Conservation (phyloP, 2,113 vertebrate genomes). For the Toxotes chatareus region DNA sequence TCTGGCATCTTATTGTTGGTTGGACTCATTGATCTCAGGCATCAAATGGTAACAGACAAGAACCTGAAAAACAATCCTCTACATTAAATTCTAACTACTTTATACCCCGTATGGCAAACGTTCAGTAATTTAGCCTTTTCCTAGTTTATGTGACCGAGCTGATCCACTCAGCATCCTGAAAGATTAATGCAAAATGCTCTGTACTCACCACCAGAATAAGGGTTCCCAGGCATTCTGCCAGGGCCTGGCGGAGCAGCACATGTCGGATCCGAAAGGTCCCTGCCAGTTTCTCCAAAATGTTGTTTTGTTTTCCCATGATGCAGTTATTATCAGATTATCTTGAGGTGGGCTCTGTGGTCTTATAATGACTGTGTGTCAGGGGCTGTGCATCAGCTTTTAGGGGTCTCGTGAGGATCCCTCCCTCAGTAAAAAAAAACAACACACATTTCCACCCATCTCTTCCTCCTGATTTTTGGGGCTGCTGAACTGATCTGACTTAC, state of each 20-base stretch:
- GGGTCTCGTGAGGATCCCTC: conserved; percentile 19
- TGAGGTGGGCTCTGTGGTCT: conserved; percentile 11
- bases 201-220: conserved; percentile 90
- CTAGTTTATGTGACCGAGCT: background rate
- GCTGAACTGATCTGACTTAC: background rate
- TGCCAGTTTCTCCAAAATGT: conserved; percentile 82
- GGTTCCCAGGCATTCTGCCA: conserved; percentile 90
- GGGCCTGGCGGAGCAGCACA: conserved; percentile 84
- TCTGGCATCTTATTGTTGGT: background rate
- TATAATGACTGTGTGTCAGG: background rate
- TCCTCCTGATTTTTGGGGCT: background rate
- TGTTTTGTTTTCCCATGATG: conserved; percentile 87
- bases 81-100: background rate
- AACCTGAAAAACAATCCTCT: background rate
- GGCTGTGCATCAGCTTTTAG: conserved; percentile 42
- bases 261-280: conserved; percentile 84
- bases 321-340: conserved; percentile 9
- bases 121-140: background rate
- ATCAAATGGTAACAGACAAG: background rate
- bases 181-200: conserved; percentile 3
- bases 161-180: conserved; percentile 14
- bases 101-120: background rate
- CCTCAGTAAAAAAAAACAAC: background rate
- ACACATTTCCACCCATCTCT: conserved; percentile 10
- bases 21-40: background rate